These are phyloP conservation scores for Motacilla alba DNA, from an alignment of 2,113 vertebrate species.

Conservation along the genomic window DNA sequence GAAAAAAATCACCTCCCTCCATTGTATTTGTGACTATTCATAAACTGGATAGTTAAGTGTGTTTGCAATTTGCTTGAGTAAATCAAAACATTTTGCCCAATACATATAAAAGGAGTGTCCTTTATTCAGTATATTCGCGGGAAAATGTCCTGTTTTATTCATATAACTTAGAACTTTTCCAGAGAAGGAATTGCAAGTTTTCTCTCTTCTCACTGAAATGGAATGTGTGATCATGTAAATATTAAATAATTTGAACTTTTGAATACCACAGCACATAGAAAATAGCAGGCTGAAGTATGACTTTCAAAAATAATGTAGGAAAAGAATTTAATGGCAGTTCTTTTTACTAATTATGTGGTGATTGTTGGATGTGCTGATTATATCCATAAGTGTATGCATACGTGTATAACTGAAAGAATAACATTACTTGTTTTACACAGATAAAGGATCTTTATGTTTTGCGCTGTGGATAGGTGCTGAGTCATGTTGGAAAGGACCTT, in stretches of 20 bases:
- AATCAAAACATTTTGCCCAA: background rate
- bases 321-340: background rate
- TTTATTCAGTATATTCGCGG: background rate
- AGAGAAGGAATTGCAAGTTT: background rate
- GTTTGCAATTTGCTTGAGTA: background rate
- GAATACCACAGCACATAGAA: background rate
- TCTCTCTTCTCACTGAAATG: background rate
- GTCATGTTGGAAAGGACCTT: constrained; percentile 24
- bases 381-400: background rate
- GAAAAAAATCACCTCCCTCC: background rate
- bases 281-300: background rate
- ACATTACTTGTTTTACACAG: background rate
- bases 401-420: background rate
- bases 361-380: background rate
- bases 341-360: background rate
- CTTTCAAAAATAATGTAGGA: background rate
- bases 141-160: background rate
- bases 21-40: background rate
- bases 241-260: background rate
- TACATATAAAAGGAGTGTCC: background rate
- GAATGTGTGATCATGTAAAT: background rate
- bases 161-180: background rate
- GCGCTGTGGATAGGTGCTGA: background rate
- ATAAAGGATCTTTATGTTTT: background rate
- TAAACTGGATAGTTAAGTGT: background rate